Percentiles rank a stretch among this genome's conserved stretches.
Conservation (phyloP, 2,797 vertebrate genomes). For the Tapera naevia region DNA sequence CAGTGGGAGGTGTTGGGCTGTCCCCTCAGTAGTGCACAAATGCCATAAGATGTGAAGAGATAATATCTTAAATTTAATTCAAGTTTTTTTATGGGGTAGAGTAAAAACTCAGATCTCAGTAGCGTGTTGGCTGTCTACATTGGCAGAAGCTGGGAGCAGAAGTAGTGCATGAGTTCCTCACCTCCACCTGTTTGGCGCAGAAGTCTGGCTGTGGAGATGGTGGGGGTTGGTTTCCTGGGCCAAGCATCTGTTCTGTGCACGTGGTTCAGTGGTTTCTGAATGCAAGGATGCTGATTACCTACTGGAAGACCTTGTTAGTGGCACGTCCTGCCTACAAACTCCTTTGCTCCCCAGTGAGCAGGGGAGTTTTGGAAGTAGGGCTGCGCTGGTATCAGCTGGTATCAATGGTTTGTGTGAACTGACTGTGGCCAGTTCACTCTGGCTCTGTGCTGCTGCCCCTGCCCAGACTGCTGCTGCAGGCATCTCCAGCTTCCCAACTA, state of each 20-base stretch:
- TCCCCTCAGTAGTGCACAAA: too few relatives aligned
- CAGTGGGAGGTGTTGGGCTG: neutral
- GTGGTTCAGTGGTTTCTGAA: neutral
- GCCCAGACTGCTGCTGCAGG: rapidly evolving
- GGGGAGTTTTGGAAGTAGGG: neutral
- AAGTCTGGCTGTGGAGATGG: neutral
- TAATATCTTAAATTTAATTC: neutral
- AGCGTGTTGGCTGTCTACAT: rapidly evolving
- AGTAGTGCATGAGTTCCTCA: neutral
- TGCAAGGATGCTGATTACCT: rapidly evolving
- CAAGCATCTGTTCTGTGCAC: rapidly evolving
- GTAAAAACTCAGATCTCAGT: neutral
- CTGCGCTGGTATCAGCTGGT: neutral
- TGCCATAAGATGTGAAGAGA: rapidly evolving
- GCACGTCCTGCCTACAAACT: rapidly evolving
- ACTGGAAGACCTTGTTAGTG: neutral
- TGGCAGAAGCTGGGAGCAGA: neutral
- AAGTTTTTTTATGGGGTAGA: neutral
- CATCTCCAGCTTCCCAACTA: neutral
- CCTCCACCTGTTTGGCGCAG: rapidly evolving
- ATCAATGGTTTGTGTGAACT: neutral
- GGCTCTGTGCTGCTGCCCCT: neutral
- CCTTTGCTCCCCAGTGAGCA: neutral
- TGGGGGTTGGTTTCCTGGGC: neutral
- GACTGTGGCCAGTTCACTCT: neutral